Evolutionary conservation across 2,797 vertebrate genomes (phyloP).

Genomic region (Discoglossus pictus): DNA sequence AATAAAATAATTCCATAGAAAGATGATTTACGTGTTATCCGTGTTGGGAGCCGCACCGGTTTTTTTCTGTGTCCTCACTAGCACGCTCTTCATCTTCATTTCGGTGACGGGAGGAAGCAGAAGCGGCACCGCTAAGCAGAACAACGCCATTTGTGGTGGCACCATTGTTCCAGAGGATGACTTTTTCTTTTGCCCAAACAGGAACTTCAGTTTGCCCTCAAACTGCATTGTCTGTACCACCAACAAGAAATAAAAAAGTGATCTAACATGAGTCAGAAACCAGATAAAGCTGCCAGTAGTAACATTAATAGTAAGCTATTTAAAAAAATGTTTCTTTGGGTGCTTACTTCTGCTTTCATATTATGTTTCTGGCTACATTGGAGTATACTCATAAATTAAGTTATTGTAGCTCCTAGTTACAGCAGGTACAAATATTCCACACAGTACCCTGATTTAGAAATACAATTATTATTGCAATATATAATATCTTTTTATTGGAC

Average conservation of each 20-base stretch:
- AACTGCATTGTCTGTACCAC: conserved; percentile 89
- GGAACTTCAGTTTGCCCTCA: conserved; percentile 90
- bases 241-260: conserved; percentile 37
- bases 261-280: not conserved
- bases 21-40: conserved; percentile 74
- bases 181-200: conserved; percentile 91
- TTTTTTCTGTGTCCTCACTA: conserved; percentile 82
- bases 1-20: conserved; percentile 47
- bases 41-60: conserved; percentile 54
- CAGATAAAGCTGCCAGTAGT: conserved; percentile 14
- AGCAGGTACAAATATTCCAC: too few relatives aligned
- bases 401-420: too few relatives aligned
- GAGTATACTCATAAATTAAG: too few relatives aligned
- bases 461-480: too few relatives aligned
- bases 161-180: conserved; percentile 73
- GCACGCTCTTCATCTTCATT: conserved; percentile 82
- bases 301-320: too few relatives aligned
- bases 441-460: too few relatives aligned
- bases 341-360: conserved; percentile 13
- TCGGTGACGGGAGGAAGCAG: conserved; percentile 78
- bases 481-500: too few relatives aligned
- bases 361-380: not conserved
- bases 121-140: conserved; percentile 88
- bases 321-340: not conserved
- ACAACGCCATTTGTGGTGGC: conserved; percentile 86